phyloP scores from a whole-genome alignment of 1,140 invertebrate genomes.

The Zelostemma sp. region DNA sequence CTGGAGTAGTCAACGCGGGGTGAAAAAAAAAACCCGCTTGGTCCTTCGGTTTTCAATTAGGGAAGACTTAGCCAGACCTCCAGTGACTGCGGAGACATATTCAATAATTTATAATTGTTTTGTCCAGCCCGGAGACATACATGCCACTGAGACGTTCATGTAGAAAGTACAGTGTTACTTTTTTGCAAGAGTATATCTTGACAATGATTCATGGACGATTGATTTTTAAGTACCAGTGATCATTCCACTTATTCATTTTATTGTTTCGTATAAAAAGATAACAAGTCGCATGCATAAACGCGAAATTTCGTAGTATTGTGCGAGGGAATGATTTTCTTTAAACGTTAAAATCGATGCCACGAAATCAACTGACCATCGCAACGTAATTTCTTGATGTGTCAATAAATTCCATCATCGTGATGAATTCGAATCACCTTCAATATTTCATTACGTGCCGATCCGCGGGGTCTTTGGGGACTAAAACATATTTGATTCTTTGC shows the following conservation, averaged over 20 bases:
- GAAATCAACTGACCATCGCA: no score
- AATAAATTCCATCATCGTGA: no score
- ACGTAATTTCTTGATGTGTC: no score
- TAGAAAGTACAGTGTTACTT: conserved; percentile 46
- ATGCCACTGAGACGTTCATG: conserved; percentile 53
- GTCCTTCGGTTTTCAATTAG: conserved; percentile 60
- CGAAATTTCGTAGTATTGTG: no score
- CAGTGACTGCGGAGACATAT: conserved; percentile 49
- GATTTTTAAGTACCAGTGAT: conserved; percentile 40
- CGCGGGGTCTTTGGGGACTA: no score
- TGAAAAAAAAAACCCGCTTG: conserved; percentile 44
- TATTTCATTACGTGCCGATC: no score
- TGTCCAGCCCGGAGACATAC: conserved; percentile 47
- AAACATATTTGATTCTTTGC: neutral
- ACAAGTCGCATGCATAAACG: neutral
- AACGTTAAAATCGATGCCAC: no score
- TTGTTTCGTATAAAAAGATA: neutral
- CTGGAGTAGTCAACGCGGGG: conserved; percentile 19
- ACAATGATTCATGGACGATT: conserved; percentile 59
- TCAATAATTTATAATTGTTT: conserved; percentile 67
- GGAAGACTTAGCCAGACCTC: conserved; percentile 34
- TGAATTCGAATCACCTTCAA: no score
- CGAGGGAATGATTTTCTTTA: no score
- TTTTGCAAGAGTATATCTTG: conserved; percentile 43
- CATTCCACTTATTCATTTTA: no score